Evolutionary conservation across 2,113 vertebrate species (phyloP), one percentile per base, ranked within the genome.

Genomic region (Cichladusa arquata): DNA sequence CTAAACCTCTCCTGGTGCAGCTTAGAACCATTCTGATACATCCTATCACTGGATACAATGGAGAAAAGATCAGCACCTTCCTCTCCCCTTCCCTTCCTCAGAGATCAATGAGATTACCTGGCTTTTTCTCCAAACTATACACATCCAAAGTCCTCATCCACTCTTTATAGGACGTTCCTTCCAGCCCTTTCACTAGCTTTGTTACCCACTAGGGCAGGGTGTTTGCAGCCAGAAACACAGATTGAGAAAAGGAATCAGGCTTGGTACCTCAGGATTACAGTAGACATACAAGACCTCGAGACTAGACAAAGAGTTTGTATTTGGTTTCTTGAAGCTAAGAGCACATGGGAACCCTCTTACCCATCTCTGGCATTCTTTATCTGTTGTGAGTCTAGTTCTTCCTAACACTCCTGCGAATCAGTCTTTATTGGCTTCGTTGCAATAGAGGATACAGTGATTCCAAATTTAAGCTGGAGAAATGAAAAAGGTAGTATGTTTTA

Each of bases 21-120:
- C 47, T 90, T 36, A 72, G 60, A 74, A 61, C 36, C n/a, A 19
- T 53, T 81, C 19, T 47, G 31, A 42, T 1, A 1, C 2, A 1
- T 73, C 36, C 24, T 78, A 0, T 74, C 11, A 11, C 22, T 40
- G 25, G 23, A 54, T 34, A 12, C 11, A 14, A 40, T 0, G 2
- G 17, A 70, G 19, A 44, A 18, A 22, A 40, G 14, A 2, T 71
- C 42, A 64, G 22, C 61, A 50, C n/a, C n/a, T 71, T 38, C 24
- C 26, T 78, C 7, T 65, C 24, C 54, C 11, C 20, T 42, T 86
- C 34, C 4, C 31, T n/a, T 72, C 40, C 60, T 90, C 17, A 48
- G 12, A 40, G 40, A 61, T 24, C n/a, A 38, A 8, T 24, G 31
- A 78, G 14, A 26, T 50, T 2, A 0, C n/a, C 14, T 14, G 5